Base-by-base conservation (phyloP, 2,797 vertebrate genomes). In the Philypnodon macrostomus region DNA sequence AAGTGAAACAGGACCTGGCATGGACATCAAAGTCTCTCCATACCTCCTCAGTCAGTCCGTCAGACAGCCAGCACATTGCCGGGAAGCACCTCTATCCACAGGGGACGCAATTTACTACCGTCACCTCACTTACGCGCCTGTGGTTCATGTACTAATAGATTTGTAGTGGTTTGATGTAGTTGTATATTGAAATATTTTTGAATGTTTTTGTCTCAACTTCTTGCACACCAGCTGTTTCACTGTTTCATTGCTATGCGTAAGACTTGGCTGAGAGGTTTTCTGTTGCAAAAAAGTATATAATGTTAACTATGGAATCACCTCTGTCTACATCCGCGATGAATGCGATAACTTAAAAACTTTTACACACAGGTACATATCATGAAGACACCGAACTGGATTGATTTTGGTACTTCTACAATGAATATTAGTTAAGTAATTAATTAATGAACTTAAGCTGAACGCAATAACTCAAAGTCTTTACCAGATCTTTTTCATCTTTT, bases 11-110 rank as follows among this genome's bases (percentile, higher is more conserved):
- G 58, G 41, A 33, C 64, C 70, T 86, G 81, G 79, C 77, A 47
- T 30, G 38, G 49, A 80, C 64, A 84, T 88, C 80, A 86, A 84
- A 86, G 81, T 63, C 40, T 45, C 57, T 63, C 65, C 63, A 67
- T 77, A 73, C 71, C 68, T 77, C 29, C 29, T 68, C 58, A 49
- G 53, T 53, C 65, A 60, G 66, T 65, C 61, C 42, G 54, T 38
- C 39, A 15, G 50, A 14, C 45, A 55, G 66, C 53, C 68, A 38
- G 53, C 31, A 4, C 46, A 33, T 50, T 82, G 70, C 69, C 64
- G 62, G 81, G 74, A 81, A 84, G 53, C 75, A 58, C 63, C 47
- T 18, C 53, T 63, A 64, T 72, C 65, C 27, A 47, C 13, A 13
- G 53, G 57, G 61, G 70, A 59, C 47, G 39, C 40, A 64, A 59